Evolutionary conservation across 2,113 vertebrate species (phyloP).

Genomic region (Crotophaga sulcirostris): DNA sequence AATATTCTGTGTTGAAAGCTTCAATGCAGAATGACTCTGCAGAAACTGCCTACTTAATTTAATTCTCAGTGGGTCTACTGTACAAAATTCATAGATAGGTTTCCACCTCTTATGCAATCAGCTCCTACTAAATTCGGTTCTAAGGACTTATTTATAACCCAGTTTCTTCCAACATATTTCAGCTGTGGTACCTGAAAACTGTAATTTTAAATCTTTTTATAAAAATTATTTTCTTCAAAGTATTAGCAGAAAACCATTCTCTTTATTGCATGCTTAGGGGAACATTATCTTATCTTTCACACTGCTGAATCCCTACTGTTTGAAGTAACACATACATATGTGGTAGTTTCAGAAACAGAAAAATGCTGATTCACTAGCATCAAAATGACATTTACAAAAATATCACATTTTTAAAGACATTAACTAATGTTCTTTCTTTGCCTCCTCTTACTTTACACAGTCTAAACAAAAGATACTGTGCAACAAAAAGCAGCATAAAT

Average conservation of each 20-base stretch:
- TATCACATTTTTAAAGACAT: not conserved
- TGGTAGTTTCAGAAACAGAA: not conserved
- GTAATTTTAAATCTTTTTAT: not conserved
- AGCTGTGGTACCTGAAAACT: not conserved
- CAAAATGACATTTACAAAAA: not conserved
- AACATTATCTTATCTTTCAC: not conserved
- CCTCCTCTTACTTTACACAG: not conserved
- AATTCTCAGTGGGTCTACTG: not conserved
- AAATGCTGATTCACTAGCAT: not conserved
- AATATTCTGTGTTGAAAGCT: not conserved
- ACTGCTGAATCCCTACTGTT: not conserved
- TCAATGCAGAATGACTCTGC: not conserved
- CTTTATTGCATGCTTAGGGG: not conserved
- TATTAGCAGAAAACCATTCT: not conserved
- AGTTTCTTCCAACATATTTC: not conserved
- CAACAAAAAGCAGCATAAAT: not conserved
- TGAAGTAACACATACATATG: not conserved
- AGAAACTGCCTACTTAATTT: not conserved
- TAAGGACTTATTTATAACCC: not conserved
- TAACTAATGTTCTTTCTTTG: not conserved
- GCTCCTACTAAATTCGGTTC: not conserved
- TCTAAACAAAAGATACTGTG: not conserved
- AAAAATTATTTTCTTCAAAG: not conserved
- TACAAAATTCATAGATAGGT: not conserved
- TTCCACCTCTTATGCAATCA: not conserved